Conservation (phyloP, 2,113 vertebrate species). For the Erythrolamprus reginae region DNA sequence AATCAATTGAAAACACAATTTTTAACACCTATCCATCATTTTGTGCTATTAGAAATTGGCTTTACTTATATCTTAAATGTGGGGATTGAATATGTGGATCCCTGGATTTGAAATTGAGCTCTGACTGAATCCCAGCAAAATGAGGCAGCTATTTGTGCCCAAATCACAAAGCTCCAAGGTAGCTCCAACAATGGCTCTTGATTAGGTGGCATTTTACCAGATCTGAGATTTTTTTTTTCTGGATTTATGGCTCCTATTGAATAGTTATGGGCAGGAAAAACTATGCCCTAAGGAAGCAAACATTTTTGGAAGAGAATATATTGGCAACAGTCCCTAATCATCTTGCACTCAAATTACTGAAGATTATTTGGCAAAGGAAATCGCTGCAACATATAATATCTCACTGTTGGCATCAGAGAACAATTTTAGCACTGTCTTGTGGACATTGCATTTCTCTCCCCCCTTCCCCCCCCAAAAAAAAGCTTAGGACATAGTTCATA, state of each 20-base stretch:
- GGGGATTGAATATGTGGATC: not conserved
- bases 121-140: not conserved
- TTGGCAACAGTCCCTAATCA: not conserved
- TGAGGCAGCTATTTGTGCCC: not conserved
- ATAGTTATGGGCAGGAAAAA: not conserved
- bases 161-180: not conserved
- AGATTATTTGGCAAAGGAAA: not conserved
- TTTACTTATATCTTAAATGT: not conserved
- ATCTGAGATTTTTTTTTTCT: not conserved
- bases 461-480: no score
- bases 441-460: not conserved
- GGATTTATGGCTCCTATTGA: not conserved
- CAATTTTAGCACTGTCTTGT: not conserved
- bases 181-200: not conserved
- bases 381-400: not conserved
- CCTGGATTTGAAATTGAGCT: not conserved
- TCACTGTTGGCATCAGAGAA: not conserved
- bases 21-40: not conserved
- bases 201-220: not conserved
- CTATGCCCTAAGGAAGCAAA: not conserved
- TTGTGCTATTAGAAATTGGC: not conserved
- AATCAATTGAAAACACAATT: not conserved
- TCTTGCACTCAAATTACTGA: not conserved
- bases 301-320: not conserved
- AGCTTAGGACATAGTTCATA: not conserved